A percentile compares a stretch with the other conserved stretches of the same genome.
Conservation (phyloP, 2,113 vertebrate species). For the Puma concolor region DNA sequence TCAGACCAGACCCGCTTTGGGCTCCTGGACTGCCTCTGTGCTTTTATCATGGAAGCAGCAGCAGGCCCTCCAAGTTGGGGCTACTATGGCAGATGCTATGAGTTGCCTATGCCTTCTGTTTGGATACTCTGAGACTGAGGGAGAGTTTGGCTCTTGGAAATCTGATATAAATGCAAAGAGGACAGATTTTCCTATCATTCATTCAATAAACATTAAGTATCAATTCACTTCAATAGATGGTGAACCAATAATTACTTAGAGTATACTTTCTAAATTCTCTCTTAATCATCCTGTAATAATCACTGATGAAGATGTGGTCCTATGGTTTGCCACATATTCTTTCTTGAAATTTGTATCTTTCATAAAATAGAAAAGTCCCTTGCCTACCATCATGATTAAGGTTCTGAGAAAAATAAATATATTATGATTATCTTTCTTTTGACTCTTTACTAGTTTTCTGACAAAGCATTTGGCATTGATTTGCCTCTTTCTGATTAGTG, state of each 20-base stretch:
- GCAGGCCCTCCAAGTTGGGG: background rate
- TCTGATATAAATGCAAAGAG: background rate
- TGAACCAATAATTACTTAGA: background rate
- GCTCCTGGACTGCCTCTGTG: background rate
- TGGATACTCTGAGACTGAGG: background rate
- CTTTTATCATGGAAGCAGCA: background rate
- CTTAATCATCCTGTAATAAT: background rate
- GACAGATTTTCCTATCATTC: constrained; percentile 38
- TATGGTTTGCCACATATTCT: background rate
- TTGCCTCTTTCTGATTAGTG: background rate
- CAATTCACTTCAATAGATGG: background rate
- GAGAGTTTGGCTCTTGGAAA: background rate
- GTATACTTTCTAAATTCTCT: background rate
- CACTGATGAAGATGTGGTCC: background rate
- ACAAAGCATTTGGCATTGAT: background rate
- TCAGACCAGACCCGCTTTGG: background rate
- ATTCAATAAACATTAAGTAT: background rate
- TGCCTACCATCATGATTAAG: background rate
- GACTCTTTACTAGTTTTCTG: background rate
- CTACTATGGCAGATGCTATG: background rate
- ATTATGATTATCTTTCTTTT: background rate
- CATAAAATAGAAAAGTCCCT: background rate
- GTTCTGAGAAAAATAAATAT: background rate
- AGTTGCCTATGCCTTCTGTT: constrained; percentile 24
- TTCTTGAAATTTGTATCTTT: constrained; percentile 1